These are phyloP conservation scores for Lucilia cuprina DNA, from an alignment of 1,140 invertebrate genomes.

Conservation along the genomic window DNA sequence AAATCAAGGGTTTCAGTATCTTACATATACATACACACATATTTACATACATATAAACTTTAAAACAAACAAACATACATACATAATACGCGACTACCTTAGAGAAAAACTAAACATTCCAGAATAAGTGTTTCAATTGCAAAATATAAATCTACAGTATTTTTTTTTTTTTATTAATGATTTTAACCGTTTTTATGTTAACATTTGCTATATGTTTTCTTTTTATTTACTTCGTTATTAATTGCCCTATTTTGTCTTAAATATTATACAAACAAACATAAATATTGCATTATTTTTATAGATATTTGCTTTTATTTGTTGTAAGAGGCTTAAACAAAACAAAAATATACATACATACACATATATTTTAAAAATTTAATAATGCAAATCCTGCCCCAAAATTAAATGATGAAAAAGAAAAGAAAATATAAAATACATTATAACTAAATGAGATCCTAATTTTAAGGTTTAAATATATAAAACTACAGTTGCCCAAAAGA, in stretches of 20 bases:
- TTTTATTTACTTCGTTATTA: not conserved
- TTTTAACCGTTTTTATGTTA: not conserved
- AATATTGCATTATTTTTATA: not conserved
- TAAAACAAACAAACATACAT: not conserved
- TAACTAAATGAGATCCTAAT: not conserved
- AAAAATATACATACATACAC: no score
- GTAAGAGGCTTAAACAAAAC: not conserved
- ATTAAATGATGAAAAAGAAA: not conserved
- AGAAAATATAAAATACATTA: not conserved
- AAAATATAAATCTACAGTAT: not conserved
- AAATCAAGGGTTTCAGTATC: not conserved
- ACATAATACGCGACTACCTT: conserved; percentile 8
- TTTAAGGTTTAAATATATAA: not conserved
- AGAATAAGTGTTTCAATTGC: not conserved
- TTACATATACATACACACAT: conserved; percentile 21
- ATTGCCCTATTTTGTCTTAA: conserved; percentile 20
- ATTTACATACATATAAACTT: not conserved
- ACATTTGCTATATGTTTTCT: not conserved
- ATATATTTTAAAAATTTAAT: not conserved
- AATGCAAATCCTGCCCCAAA: not conserved
- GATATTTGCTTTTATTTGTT: not conserved
- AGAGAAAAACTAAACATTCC: not conserved
- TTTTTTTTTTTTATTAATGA: conserved; percentile 14
- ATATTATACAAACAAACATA: not conserved
- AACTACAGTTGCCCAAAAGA: not conserved